These are phyloP conservation scores for Himalopsyche japonica DNA, from an alignment of 2,888 invertebrate species.

Conservation along the genomic window DNA sequence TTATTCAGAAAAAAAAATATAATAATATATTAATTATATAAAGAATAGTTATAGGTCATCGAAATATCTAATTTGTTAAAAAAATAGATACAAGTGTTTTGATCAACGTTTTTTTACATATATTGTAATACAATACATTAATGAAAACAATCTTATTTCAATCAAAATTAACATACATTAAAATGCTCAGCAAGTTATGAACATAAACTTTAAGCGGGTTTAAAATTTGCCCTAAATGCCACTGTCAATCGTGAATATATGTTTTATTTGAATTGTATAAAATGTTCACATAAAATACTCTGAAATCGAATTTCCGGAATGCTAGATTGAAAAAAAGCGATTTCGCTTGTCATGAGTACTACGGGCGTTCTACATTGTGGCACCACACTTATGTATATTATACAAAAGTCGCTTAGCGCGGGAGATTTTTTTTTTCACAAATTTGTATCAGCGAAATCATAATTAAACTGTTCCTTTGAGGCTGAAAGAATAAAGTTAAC, in stretches of 20 bases:
- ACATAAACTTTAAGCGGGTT: no score
- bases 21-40: no score
- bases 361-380: background rate
- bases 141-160: no score
- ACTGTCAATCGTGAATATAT: background rate
- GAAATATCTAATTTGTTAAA: no score
- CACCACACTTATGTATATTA: background rate
- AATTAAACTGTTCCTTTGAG: conserved; percentile 8
- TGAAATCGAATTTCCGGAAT: background rate
- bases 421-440: background rate
- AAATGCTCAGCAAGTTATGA: no score
- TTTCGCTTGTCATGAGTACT: background rate
- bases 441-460: conserved; percentile 9
- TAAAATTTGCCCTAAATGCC: no score
- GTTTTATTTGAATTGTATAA: background rate
- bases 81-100: no score
- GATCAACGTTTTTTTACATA: no score
- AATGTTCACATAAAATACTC: background rate
- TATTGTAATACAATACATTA: no score
- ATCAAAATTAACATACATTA: no score
- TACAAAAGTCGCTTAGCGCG: background rate
- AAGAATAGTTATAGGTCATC: no score
- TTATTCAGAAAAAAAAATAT: no score
- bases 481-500: conserved; percentile 5
- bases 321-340: background rate